These are phyloP conservation scores for Sinosuthora webbiana DNA, from an alignment of 2,113 vertebrate genomes.

Conservation along the genomic window DNA sequence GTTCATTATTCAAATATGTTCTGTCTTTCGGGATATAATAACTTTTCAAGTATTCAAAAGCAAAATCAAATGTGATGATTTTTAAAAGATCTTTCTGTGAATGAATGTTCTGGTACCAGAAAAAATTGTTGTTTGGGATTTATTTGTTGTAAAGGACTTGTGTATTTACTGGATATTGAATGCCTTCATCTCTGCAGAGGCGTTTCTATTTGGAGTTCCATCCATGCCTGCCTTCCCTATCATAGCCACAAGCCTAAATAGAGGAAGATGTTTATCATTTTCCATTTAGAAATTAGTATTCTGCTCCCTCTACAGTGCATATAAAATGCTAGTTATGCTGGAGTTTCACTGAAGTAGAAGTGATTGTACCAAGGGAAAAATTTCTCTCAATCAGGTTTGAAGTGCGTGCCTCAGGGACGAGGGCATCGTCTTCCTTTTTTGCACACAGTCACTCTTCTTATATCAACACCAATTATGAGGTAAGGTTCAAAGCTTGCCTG, in stretches of 20 bases:
- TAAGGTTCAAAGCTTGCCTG: slow-evolving; percentile 34
- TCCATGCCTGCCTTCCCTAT: neutral
- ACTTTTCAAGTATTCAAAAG: neutral
- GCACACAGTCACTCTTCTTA: slow-evolving; percentile 19
- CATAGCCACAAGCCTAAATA: slow-evolving; percentile 5
- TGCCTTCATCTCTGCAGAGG: neutral
- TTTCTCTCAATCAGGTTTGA: slow-evolving; percentile 48
- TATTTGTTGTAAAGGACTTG: neutral
- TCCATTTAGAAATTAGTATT: slow-evolving; percentile 51
- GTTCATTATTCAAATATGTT: slow-evolving; percentile 7
- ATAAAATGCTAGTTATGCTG: slow-evolving; percentile 11
- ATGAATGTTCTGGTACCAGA: neutral
- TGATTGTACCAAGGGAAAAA: slow-evolving; percentile 30
- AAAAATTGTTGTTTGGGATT: neutral
- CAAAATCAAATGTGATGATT: neutral
- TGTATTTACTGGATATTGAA: neutral
- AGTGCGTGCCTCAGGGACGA: neutral
- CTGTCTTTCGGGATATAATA: neutral
- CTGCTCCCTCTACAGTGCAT: slow-evolving; percentile 5
- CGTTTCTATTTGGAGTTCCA: slow-evolving; percentile 10
- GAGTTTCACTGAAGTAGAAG: slow-evolving; percentile 31
- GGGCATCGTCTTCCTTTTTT: slow-evolving; percentile 16
- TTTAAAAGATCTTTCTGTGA: neutral
- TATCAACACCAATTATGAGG: slow-evolving; percentile 24
- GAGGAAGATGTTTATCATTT: slow-evolving; percentile 39